phyloP scores from a whole-genome alignment of 2,113 vertebrate genomes.

The Hyla sarda region DNA sequence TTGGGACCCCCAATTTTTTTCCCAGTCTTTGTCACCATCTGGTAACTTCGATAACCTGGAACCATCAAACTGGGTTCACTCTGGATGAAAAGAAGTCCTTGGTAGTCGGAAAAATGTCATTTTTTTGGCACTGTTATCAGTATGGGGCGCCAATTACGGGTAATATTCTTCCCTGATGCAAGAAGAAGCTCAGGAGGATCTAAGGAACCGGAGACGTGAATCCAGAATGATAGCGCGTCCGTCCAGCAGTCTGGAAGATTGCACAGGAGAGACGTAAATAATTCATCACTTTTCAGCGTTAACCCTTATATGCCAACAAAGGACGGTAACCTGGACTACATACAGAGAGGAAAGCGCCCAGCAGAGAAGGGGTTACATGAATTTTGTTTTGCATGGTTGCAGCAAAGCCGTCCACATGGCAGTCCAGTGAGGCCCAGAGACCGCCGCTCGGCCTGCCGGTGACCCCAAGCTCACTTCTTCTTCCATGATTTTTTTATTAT shows the following conservation, averaged over 20 bases:
- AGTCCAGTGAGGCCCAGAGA: background rate
- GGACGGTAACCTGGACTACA: background rate
- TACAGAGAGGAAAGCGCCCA: no score
- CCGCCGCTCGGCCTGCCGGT: background rate
- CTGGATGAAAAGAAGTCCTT: no score
- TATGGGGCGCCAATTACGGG: no score
- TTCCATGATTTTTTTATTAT: background rate
- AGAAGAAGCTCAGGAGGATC: background rate
- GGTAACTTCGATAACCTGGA: no score
- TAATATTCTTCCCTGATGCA: no score
- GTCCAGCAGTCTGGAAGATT: background rate
- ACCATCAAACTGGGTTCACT: no score
- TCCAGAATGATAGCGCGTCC: background rate
- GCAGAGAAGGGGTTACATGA: background rate
- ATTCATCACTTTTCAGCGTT: slow-evolving; percentile 26
- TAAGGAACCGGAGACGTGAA: background rate
- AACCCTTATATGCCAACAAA: background rate
- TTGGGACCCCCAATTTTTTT: no score
- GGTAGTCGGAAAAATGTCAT: no score
- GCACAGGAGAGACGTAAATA: slow-evolving; percentile 11
- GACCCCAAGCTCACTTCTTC: background rate
- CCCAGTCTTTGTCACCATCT: no score
- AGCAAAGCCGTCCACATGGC: background rate
- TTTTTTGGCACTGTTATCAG: no score
- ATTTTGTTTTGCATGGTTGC: background rate